phyloP scores from a whole-genome alignment of 2,888 invertebrate species.

The Agrochola lota region DNA sequence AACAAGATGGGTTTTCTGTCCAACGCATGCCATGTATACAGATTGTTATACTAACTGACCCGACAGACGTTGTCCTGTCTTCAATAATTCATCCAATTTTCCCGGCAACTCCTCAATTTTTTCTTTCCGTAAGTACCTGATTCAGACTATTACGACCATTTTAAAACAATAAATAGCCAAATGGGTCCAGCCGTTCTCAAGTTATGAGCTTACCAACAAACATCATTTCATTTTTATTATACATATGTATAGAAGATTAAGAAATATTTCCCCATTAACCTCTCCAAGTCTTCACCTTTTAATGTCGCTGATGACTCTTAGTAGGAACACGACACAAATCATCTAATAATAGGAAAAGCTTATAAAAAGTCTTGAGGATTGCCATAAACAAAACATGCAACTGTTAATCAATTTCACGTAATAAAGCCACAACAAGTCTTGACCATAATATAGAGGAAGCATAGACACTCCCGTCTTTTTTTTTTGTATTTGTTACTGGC shows the following conservation, averaged over 20 bases:
- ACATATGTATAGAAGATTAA: background rate
- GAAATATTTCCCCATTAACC: background rate
- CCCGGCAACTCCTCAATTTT: too few species aligned
- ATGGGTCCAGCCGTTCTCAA: too few species aligned
- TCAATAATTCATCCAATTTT: too few species aligned
- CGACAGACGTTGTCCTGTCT: too few species aligned
- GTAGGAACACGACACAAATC: background rate
- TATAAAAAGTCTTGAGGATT: background rate
- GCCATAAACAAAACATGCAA: slow-evolving; percentile 17
- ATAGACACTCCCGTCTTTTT: slow-evolving; percentile 34
- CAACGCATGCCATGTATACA: too few species aligned
- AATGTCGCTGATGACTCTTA: background rate
- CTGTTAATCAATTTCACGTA: slow-evolving; percentile 45
- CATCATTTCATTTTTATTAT: too few species aligned
- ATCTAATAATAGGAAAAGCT: background rate
- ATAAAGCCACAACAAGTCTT: slow-evolving; percentile 9
- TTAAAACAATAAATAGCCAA: too few species aligned
- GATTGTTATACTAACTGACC: too few species aligned
- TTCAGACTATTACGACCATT: too few species aligned
- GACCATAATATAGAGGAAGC: slow-evolving; percentile 7
- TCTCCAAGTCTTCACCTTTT: background rate
- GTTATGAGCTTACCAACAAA: too few species aligned
- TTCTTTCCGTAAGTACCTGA: too few species aligned
- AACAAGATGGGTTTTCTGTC: background rate
- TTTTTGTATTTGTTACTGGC: slow-evolving; percentile 26